These are phyloP conservation scores for Lithophane ornitopus DNA, from an alignment of 2,888 invertebrate genomes.

Conservation along the genomic window DNA sequence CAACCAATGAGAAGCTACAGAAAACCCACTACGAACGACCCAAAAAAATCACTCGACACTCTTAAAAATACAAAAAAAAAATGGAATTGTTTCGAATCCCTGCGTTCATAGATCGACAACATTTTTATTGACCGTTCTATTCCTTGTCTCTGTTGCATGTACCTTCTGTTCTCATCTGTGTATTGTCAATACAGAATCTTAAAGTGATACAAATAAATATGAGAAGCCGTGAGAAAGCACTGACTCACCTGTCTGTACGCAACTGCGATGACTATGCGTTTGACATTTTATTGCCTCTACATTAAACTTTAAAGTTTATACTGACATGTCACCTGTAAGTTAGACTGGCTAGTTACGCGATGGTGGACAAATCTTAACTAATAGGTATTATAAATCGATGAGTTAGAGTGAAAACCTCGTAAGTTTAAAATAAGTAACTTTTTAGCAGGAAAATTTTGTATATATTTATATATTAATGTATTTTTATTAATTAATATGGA, in stretches of 20 bases:
- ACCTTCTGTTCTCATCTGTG: conserved; percentile 9
- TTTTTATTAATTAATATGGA: too few relatives aligned
- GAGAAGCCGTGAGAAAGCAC: conserved; percentile 66
- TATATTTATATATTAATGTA: too few relatives aligned
- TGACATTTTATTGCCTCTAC: conserved; percentile 33
- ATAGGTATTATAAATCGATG: too few relatives aligned
- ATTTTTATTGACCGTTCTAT: not conserved
- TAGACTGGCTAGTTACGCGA: not conserved
- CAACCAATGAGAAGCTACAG: conserved; percentile 14
- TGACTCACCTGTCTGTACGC: conserved; percentile 41
- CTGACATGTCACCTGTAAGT: not conserved
- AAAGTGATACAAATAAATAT: conserved; percentile 75
- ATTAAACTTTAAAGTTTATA: conserved; percentile 44
- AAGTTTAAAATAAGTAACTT: too few relatives aligned
- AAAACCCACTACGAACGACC: not conserved
- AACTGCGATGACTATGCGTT: conserved; percentile 38
- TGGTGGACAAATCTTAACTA: not conserved
- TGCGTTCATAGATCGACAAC: not conserved
- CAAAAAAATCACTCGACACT: not conserved
- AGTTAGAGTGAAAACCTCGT: too few relatives aligned
- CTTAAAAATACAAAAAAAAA: not conserved
- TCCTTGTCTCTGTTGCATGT: not conserved
- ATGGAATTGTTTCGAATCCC: not conserved
- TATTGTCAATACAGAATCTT: conserved; percentile 35
- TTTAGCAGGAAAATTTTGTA: too few relatives aligned